phyloP scores from a whole-genome alignment of 1,140 invertebrate species.

The Drosophila melanogaster region Release_6_plus_ISO1_MT NT_033777.3:27520001-27520500 shows the following conservation, averaged over 20 bases:
- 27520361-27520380: constrained; percentile 19
- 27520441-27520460: constrained; percentile 8
- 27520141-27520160: too few relatives aligned
- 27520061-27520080: too few relatives aligned
- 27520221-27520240: constrained; percentile 43
- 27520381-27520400: background rate
- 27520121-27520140: too few relatives aligned
- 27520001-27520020: background rate
- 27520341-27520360: constrained; percentile 26
- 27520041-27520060: too few relatives aligned
- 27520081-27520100: too few relatives aligned
- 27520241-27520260: constrained; percentile 72
- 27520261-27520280: constrained; percentile 34
- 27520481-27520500: constrained; percentile 3
- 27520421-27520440: constrained; percentile 62
- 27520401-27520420: constrained; percentile 65
- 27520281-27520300: constrained; percentile 70
- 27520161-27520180: too few relatives aligned
- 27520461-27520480: constrained; percentile 8
- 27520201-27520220: constrained; percentile 6
- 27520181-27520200: too few relatives aligned
- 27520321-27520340: constrained; percentile 48
- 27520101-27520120: too few relatives aligned
- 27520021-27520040: too few relatives aligned
- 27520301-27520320: constrained; percentile 75